Evolutionary conservation across 2,797 vertebrate genomes (phyloP), one percentile per base, ranked within the genome.

Genomic region (Ceryle rudis): DNA sequence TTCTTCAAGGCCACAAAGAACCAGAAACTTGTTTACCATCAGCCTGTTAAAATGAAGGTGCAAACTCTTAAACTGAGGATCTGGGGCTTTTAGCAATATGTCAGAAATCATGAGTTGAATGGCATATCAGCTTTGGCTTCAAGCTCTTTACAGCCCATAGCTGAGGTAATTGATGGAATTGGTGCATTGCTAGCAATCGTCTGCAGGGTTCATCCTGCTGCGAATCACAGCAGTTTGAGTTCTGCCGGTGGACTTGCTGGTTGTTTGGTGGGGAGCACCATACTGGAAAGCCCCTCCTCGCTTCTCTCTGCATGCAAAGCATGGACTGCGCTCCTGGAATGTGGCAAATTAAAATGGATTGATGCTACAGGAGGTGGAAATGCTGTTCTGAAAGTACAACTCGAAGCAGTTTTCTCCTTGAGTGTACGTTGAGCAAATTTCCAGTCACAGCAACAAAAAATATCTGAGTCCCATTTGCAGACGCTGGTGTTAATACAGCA

Each of bases 381-480:
- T 1, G n/a, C 72, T 10, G 29, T 58, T 88, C 88, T 41, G 61
- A 55, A 46, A 8, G 2, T n/a, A 29, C 18, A 65, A 33, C 81
- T 65, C 28, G 0, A 33, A 54, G 77, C 71, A 3, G 64, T 85
- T 92, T 85, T 89, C 81, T 78, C 57, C 89, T 64, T 73, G 60
- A 10, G 29, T 73, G 20, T 66, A 4, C 5, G 21, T 28, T 25
- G 79, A 94, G 85, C 75, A 78, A 52, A 74, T 81, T 86, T 73
- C 80, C 82, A 81, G 81, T 23, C 75, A 21, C 71, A 62, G 19
- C 57, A 46, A 29, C 62, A 39, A 39, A 33, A 51, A 93, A 86
- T 29, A n/a, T 1, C 66, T 2, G 54, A 81, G 94, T 42, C 72
- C 93, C 81, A 58, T 95, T 94, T 91, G 93, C 93, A 92, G 93